phyloP scores from a whole-genome alignment of 2,797 vertebrate species.

The Acomys russatus region DNA sequence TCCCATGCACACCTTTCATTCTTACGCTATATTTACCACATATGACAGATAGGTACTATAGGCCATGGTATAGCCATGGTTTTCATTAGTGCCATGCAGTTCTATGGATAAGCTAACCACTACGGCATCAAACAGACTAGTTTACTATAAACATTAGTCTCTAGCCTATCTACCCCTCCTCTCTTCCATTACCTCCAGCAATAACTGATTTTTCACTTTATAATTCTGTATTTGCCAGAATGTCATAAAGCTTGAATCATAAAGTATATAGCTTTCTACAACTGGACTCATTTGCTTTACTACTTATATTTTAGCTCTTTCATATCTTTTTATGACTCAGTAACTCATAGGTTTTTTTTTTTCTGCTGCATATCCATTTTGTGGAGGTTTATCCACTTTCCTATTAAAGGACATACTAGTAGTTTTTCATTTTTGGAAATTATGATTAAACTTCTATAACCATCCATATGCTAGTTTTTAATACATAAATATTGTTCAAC shows the following conservation, averaged over 20 bases:
- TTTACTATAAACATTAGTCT: not conserved
- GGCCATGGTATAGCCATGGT: not conserved
- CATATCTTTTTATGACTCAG: slow-evolving; percentile 4
- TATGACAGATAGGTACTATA: not conserved
- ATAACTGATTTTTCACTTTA: slow-evolving; percentile 27
- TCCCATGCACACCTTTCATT: not conserved
- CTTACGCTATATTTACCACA: not conserved
- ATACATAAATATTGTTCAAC: slow-evolving; percentile 10
- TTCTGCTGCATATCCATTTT: slow-evolving; percentile 1
- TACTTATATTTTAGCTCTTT: slow-evolving; percentile 32
- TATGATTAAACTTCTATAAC: slow-evolving; percentile 23
- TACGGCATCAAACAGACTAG: not conserved
- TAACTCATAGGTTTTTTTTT: not conserved
- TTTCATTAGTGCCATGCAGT: not conserved
- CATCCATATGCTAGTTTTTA: not conserved
- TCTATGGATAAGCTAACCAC: not conserved
- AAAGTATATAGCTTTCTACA: not conserved
- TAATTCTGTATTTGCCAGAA: slow-evolving; percentile 41
- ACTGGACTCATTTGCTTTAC: not conserved
- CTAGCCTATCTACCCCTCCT: not conserved
- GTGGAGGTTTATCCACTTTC: not conserved
- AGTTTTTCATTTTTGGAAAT: not conserved
- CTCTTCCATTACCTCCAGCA: not conserved
- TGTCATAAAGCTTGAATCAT: slow-evolving; percentile 1
- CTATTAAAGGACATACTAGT: not conserved